A percentile compares a stretch with the other conserved stretches of the same genome.
These are phyloP conservation scores for Cremastobaeus sp. DNA, from an alignment of 2,888 invertebrate species.

Conservation along the genomic window DNA sequence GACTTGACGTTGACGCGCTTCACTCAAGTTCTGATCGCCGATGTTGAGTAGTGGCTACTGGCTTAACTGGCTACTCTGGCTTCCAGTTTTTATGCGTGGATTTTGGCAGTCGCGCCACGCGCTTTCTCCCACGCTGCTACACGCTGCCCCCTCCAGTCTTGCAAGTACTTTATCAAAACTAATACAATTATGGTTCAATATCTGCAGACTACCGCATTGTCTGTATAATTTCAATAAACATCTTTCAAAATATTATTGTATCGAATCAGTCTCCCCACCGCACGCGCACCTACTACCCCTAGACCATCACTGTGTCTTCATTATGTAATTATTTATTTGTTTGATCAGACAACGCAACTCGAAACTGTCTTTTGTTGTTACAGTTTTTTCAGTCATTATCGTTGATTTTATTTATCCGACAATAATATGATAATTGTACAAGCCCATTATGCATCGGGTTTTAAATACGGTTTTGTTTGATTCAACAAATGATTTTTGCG, in stretches of 20 bases:
- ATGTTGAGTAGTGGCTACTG: conserved; percentile 32
- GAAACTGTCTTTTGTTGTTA: too few relatives aligned
- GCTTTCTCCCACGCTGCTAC: conserved; percentile 7
- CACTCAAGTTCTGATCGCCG: conserved; percentile 16
- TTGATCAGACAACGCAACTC: too few relatives aligned
- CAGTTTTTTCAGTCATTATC: too few relatives aligned
- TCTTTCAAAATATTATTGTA: conserved; percentile 27
- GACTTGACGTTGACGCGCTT: too few relatives aligned
- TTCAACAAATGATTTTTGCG: too few relatives aligned
- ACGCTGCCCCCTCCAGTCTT: conserved; percentile 20
- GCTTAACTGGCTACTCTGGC: too few relatives aligned
- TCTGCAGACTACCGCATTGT: neutral
- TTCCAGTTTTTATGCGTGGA: conserved; percentile 45
- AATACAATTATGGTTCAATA: neutral
- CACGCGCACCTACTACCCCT: neutral
- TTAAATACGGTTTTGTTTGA: too few relatives aligned
- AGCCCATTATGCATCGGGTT: too few relatives aligned
- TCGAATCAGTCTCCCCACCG: neutral
- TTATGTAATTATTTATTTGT: neutral
- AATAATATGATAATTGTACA: too few relatives aligned
- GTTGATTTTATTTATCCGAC: too few relatives aligned
- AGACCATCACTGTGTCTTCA: neutral
- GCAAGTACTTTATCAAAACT: neutral
- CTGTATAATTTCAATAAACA: neutral
- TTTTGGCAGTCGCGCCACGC: conserved; percentile 36